Evolutionary conservation across 1,140 invertebrate genomes (phyloP).

Genomic region (Stegodyphus mimosarum): DNA sequence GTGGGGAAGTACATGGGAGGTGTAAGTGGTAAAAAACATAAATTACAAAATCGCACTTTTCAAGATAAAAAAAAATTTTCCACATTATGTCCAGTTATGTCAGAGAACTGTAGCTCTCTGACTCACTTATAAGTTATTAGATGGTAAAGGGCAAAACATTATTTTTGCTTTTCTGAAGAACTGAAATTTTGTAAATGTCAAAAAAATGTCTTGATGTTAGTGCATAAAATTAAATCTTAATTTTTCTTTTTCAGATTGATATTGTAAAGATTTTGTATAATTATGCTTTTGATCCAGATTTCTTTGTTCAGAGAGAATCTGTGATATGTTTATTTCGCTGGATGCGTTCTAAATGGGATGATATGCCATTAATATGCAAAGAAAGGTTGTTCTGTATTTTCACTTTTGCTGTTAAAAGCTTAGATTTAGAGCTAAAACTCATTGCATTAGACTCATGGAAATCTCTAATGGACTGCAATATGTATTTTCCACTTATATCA

Average conservation of each 20-base stretch:
- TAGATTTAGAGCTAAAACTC: conserved; percentile 8
- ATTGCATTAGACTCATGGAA: neutral
- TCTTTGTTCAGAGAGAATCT: conserved; percentile 7
- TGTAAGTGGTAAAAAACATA: no score
- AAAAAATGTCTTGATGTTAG: no score
- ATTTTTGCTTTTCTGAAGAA: no score
- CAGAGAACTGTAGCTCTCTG: no score
- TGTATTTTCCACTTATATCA: neutral
- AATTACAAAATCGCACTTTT: no score
- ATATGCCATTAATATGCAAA: neutral
- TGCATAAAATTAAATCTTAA: no score
- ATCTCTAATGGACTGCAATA: neutral
- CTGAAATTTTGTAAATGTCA: no score
- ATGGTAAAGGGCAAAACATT: no score
- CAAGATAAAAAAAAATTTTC: no score
- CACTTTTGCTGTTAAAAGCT: neutral
- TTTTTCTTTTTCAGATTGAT: conserved; percentile 16
- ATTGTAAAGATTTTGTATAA: neutral
- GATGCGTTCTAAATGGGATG: neutral
- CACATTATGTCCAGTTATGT: no score
- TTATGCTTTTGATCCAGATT: neutral
- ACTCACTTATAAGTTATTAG: no score
- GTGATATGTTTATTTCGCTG: neutral
- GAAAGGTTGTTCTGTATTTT: neutral
- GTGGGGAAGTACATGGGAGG: no score